Percentiles rank a stretch among this genome's conserved stretches.
Conservation (phyloP, 2,797 vertebrate species). For the Aplochiton taeniatus region DNA sequence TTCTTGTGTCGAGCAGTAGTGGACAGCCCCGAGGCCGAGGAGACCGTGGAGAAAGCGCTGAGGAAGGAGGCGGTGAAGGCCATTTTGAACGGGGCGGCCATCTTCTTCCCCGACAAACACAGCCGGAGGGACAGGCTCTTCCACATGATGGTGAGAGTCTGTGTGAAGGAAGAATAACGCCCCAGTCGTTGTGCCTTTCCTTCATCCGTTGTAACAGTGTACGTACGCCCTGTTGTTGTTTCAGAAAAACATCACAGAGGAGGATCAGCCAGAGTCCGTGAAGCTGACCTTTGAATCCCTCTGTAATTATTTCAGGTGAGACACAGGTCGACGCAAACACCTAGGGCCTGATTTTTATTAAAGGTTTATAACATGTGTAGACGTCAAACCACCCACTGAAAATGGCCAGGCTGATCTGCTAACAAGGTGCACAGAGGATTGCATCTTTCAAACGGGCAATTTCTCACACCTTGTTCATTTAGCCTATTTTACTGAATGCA, state of each 20-base stretch:
- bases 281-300: constrained; percentile 93
- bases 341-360: no score
- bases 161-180: neutral
- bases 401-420: no score
- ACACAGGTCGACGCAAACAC: neutral
- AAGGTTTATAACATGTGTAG: no score
- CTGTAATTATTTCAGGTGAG: constrained; percentile 95
- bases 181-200: neutral
- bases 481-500: no score
- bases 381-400: no score
- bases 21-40: constrained; percentile 79
- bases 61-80: constrained; percentile 89
- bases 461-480: no score
- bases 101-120: constrained; percentile 93
- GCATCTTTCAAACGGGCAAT: no score
- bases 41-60: constrained; percentile 73
- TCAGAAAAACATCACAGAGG: constrained; percentile 92
- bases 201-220: constrained; percentile 1
- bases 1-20: constrained; percentile 79
- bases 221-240: constrained; percentile 18
- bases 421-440: no score
- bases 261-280: constrained; percentile 87
- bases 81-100: constrained; percentile 88
- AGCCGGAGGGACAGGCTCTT: constrained; percentile 89
- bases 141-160: constrained; percentile 88